phyloP scores from a whole-genome alignment of 2,888 invertebrate genomes.

The Dynastes hyllus region DNA sequence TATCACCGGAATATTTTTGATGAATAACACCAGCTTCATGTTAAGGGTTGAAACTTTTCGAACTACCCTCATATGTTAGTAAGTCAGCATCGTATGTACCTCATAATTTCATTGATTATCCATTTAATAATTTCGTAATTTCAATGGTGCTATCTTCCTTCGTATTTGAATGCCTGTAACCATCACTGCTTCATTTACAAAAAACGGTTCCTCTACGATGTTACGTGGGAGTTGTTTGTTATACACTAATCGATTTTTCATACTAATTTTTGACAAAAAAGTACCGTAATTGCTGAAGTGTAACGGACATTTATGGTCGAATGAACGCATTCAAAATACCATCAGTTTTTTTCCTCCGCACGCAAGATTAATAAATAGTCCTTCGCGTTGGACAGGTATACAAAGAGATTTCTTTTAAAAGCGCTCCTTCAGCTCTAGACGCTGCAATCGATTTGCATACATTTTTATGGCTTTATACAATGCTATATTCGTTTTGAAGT shows the following conservation, averaged over 20 bases:
- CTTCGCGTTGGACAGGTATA: slow-evolving; percentile 13
- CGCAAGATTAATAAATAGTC: slow-evolving; percentile 9
- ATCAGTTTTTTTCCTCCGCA: not conserved
- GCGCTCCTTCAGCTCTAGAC: slow-evolving; percentile 13
- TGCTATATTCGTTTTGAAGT: slow-evolving; percentile 5
- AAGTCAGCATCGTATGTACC: too few species aligned
- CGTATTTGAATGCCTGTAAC: too few species aligned
- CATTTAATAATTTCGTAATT: too few species aligned
- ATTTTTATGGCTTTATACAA: slow-evolving; percentile 2
- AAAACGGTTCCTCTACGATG: too few species aligned
- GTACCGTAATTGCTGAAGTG: slow-evolving; percentile 10
- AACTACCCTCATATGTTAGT: too few species aligned
- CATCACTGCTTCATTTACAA: too few species aligned
- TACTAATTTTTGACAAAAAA: slow-evolving; percentile 28
- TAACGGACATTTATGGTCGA: slow-evolving; percentile 25
- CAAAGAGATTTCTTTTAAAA: slow-evolving; percentile 22
- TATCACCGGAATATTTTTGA: too few species aligned
- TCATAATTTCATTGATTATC: too few species aligned
- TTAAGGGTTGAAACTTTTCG: too few species aligned
- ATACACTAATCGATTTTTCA: slow-evolving; percentile 26
- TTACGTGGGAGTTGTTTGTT: slow-evolving; percentile 2
- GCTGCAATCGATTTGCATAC: slow-evolving; percentile 24
- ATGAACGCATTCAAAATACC: slow-evolving; percentile 18
- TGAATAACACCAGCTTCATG: too few species aligned
- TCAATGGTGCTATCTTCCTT: too few species aligned